phyloP scores from a whole-genome alignment of 2,797 vertebrate species.

The Odontamblyopus rebecca region DNA sequence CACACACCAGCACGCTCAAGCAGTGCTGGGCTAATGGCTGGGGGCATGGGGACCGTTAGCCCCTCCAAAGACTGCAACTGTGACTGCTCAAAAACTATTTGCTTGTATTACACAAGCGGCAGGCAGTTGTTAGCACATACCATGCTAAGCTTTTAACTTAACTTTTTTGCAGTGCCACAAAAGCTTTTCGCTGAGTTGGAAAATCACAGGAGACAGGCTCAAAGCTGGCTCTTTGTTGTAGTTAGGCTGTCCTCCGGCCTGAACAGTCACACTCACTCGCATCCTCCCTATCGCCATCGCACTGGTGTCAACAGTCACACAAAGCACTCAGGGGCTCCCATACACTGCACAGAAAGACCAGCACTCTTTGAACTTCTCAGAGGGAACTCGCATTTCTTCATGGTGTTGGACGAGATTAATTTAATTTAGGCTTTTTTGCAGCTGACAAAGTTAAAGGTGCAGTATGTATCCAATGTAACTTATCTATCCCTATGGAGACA shows the following conservation, averaged over 20 bases:
- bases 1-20: conserved; percentile 12
- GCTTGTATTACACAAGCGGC: conserved; percentile 82
- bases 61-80: conserved; percentile 64
- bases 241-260: conserved; percentile 68
- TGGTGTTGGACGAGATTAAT: conserved; percentile 30
- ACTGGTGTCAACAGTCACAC: conserved; percentile 75
- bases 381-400: conserved; percentile 52
- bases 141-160: conserved; percentile 90
- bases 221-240: conserved; percentile 86
- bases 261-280: conserved; percentile 66
- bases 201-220: conserved; percentile 90
- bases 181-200: conserved; percentile 90
- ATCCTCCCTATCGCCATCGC: conserved; percentile 69
- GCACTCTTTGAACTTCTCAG: conserved; percentile 64
- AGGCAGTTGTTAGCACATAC: conserved; percentile 86
- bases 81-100: conserved; percentile 80
- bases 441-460: neutral
- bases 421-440: neutral
- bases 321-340: conserved; percentile 73
- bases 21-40: conserved; percentile 27
- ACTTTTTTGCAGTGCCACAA: conserved; percentile 84
- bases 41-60: conserved; percentile 32
- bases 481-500: no score
- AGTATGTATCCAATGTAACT: no score
- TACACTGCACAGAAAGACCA: conserved; percentile 68